Evolutionary conservation across 2,113 vertebrate species (phyloP).

Genomic region (Butorides virescens): DNA sequence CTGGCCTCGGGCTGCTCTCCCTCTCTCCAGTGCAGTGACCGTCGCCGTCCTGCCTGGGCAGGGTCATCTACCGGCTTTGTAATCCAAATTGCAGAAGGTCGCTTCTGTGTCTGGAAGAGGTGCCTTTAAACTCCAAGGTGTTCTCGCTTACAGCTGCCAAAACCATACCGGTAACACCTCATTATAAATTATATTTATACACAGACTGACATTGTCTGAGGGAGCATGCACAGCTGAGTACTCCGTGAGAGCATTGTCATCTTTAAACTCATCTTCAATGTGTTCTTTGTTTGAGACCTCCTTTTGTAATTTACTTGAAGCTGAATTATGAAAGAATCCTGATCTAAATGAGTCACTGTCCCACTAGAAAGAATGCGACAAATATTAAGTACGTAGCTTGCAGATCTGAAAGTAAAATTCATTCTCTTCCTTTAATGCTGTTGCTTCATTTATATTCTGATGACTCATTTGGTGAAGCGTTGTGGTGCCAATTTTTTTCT

Average conservation of each 20-base stretch:
- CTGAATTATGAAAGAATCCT: conserved; percentile 27
- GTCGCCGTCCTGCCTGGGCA: not conserved
- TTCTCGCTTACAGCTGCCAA: not conserved
- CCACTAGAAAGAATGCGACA: not conserved
- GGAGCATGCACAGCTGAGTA: not conserved
- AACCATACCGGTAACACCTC: not conserved
- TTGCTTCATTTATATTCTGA: conserved; percentile 15
- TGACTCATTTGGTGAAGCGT: conserved; percentile 26
- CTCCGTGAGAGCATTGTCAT: not conserved
- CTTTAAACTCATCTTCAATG: not conserved
- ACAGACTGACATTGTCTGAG: not conserved
- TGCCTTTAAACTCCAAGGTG: not conserved
- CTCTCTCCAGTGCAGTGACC: not conserved
- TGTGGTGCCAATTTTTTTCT: not conserved
- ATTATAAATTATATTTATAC: not conserved
- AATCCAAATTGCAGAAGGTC: accelerated
- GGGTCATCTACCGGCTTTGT: not conserved
- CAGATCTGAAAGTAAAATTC: conserved; percentile 15
- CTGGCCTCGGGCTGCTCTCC: not conserved
- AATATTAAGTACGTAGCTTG: not conserved
- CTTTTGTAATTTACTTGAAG: conserved; percentile 11
- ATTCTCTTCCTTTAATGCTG: not conserved
- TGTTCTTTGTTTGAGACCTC: not conserved
- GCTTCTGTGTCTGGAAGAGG: accelerated
- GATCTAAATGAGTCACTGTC: conserved; percentile 49